phyloP scores from a whole-genome alignment of 2,113 vertebrate species.

The Pampusana beccarii region DNA sequence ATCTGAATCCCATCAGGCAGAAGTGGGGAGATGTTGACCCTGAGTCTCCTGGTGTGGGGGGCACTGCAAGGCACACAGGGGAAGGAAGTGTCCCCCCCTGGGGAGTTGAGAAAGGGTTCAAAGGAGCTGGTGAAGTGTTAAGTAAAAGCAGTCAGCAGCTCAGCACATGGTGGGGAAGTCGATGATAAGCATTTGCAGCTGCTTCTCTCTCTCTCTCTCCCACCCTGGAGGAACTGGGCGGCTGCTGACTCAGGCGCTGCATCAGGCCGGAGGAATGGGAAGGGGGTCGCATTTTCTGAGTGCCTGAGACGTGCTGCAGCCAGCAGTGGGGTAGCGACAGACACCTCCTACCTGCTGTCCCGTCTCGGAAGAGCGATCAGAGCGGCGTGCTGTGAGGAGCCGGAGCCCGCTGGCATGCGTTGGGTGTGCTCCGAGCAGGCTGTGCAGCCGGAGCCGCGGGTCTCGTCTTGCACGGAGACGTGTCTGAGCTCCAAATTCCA shows the following conservation, averaged over 20 bases:
- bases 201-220: neutral
- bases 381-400: neutral
- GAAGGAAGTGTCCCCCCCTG: neutral
- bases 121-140: neutral
- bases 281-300: neutral
- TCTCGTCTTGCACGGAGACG: neutral
- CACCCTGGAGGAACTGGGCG: neutral
- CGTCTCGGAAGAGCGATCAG: neutral
- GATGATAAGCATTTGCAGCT: slow-evolving; percentile 24
- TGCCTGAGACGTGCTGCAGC: neutral
- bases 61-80: neutral
- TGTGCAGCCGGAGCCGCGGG: fast-evolving
- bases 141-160: neutral
- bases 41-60: neutral
- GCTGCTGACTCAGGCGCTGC: slow-evolving; percentile 33
- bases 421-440: neutral
- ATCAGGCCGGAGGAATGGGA: neutral
- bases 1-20: neutral
- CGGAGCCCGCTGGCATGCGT: neutral
- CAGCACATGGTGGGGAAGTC: slow-evolving; percentile 7
- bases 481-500: neutral
- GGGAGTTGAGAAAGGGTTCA: neutral
- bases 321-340: neutral
- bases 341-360: neutral
- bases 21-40: neutral